These are phyloP conservation scores for Octonoba sinensis DNA, from an alignment of 2,888 invertebrate genomes.

Conservation along the genomic window DNA sequence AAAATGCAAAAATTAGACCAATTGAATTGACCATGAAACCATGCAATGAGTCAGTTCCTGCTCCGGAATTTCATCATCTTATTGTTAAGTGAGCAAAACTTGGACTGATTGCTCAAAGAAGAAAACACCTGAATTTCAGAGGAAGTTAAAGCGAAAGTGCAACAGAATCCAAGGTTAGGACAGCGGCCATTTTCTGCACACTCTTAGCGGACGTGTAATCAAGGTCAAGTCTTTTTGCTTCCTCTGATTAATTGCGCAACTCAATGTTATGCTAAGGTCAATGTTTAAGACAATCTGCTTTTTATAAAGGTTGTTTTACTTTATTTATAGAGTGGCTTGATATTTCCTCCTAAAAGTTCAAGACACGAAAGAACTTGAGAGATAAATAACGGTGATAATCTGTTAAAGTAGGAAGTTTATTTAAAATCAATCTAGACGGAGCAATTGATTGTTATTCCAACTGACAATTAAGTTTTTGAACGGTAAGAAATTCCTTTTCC, in stretches of 20 bases:
- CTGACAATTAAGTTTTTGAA: too few relatives aligned
- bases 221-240: constrained; percentile 40
- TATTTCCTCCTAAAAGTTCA: constrained; percentile 31
- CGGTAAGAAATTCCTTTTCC: too few relatives aligned
- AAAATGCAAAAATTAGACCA: too few relatives aligned
- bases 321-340: constrained; percentile 8
- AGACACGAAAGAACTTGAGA: constrained; percentile 1
- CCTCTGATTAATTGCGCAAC: constrained; percentile 33
- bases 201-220: constrained; percentile 21
- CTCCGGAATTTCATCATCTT: too few relatives aligned
- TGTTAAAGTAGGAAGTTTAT: neutral
- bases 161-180: constrained; percentile 22
- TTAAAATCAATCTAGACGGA: too few relatives aligned
- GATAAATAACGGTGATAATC: neutral
- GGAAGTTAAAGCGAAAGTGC: constrained; percentile 31
- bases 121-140: constrained; percentile 15
- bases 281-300: constrained; percentile 27
- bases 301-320: constrained; percentile 6
- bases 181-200: constrained; percentile 21
- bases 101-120: too few relatives aligned
- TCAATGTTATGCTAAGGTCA: constrained; percentile 49
- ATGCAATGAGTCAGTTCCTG: too few relatives aligned
- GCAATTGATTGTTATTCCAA: too few relatives aligned
- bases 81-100: too few relatives aligned
- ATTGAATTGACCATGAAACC: too few relatives aligned